Evolutionary conservation across 2,113 vertebrate species (phyloP), one percentile per base, ranked within the genome.

Genomic region (Onychostruthus taczanowskii): DNA sequence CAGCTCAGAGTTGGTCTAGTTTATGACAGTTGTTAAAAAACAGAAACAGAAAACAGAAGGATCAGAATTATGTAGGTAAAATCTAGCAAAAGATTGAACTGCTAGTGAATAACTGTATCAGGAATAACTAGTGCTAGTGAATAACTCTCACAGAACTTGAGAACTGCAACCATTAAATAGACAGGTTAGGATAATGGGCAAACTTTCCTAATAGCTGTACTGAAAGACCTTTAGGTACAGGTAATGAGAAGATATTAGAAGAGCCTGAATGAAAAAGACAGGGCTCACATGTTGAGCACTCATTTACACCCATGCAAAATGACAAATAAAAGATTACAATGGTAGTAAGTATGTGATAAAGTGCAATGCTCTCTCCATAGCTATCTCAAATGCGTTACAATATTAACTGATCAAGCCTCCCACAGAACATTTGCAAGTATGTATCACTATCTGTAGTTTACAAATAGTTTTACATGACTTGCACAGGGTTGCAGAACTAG

Each of bases 321-420:
- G 70, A 89, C 16, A 70, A 82, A 87, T 61, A 93, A 91, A 86
- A 72, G 62, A 82, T 64, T 58, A 69, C 49, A 87, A 69, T 58
- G 33, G 31, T 31, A 87, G 26, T 76, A 73, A 88, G 35, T 13
- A 16, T 49, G 33, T 69, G 72, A 75, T 89, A 49, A 94, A 91
- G 70, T 62, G 70, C 67, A 73, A 39, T 46, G n/a, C 19, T 72
- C 4, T 67, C 62, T 84, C 24, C 53, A 55, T 10, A 87, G 55
- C 50, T 72, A 79, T 95, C 87, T 87, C 49, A 83, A 87, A 66
- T 66, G 58, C 61, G 84, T 89, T 50, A 91, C 46, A 85, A 69
- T 89, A 91, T 82, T 82, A 96, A 95, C 70, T 77, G 82, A 95
- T 85, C 62, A 66, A 72, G 19, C 62, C 30, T 93, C 84, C 70